phyloP scores from a whole-genome alignment of 2,888 invertebrate genomes.

The Vannuccia rotundouncinata region DNA sequence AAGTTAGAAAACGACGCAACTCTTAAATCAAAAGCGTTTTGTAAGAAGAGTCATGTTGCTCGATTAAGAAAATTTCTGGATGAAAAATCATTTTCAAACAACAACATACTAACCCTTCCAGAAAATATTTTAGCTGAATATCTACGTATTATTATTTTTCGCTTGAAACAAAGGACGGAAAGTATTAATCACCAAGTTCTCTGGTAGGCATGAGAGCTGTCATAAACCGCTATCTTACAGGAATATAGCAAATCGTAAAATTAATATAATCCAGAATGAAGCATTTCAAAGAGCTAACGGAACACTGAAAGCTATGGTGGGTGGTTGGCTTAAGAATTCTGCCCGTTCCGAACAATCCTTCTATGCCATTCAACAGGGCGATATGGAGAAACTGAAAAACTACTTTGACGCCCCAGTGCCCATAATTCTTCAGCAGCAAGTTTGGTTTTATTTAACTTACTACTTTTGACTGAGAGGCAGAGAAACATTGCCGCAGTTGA shows the following conservation, averaged over 20 bases:
- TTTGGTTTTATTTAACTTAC: constrained; percentile 28
- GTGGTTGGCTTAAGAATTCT: constrained; percentile 29
- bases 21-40: constrained; percentile 28
- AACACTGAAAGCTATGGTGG: constrained; percentile 27
- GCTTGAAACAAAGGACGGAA: constrained; percentile 28
- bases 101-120: constrained; percentile 29
- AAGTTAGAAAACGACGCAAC: constrained; percentile 19
- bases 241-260: constrained; percentile 29
- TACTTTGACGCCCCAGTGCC: constrained; percentile 21
- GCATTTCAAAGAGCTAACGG: constrained; percentile 27
- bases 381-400: constrained; percentile 28
- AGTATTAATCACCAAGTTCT: constrained; percentile 30
- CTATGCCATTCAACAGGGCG: constrained; percentile 23
- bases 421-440: constrained; percentile 28
- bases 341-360: constrained; percentile 13
- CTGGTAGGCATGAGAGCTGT: constrained; percentile 29
- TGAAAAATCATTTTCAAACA: constrained; percentile 28
- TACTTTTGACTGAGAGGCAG: constrained; percentile 25
- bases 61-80: constrained; percentile 18
- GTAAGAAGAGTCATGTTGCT: constrained; percentile 12
- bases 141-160: constrained; percentile 28
- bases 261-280: constrained; percentile 28
- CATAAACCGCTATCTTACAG: constrained; percentile 25
- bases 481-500: constrained; percentile 31
- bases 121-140: constrained; percentile 29